Conservation (phyloP, 2,888 invertebrate species). For the Mimachlamys varia region DNA sequence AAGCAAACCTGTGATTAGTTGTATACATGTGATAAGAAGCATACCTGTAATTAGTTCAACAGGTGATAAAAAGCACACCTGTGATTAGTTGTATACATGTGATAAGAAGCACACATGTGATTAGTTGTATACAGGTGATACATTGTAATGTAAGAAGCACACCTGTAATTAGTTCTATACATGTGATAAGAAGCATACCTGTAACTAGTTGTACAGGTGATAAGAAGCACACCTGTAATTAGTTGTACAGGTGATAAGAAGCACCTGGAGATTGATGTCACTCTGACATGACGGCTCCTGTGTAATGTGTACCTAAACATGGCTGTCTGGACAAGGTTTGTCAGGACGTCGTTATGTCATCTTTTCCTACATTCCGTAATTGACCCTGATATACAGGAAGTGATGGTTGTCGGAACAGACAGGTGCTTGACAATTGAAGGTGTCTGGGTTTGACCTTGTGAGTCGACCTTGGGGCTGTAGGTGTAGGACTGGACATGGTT, state of each 20-base stretch:
- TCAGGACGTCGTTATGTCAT: background rate
- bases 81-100: no score
- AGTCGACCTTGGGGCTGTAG: conserved; percentile 6
- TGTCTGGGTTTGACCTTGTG: conserved; percentile 12
- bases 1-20: no score
- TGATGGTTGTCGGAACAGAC: background rate
- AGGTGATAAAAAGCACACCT: no score
- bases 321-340: background rate
- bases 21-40: no score
- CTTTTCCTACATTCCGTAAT: background rate
- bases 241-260: background rate
- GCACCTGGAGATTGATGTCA: background rate
- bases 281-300: background rate
- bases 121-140: no score
- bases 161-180: no score
- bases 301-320: background rate
- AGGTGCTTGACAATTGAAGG: conserved; percentile 31
- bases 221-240: conserved; percentile 9
- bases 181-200: no score
- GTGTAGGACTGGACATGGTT: conserved; percentile 6
- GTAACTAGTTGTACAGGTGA: no score
- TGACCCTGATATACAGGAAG: conserved; percentile 25
- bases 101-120: no score
- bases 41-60: no score
- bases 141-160: no score